Base-by-base conservation (phyloP, 2,797 vertebrate species). In the Mareca strepera region DNA sequence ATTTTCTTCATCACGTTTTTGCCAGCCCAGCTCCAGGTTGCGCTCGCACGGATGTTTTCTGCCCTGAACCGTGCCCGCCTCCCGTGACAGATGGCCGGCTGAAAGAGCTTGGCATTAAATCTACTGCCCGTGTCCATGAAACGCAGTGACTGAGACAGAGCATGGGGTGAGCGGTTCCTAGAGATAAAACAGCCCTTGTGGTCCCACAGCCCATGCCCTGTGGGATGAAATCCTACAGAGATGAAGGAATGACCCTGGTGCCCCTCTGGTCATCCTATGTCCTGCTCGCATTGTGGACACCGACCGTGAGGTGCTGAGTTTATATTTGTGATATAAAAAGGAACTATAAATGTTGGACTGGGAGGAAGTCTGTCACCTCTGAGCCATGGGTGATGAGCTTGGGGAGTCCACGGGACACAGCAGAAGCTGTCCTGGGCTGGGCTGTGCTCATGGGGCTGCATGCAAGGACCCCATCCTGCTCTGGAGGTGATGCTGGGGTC, bases 231-330 rank as follows among this genome's bases (percentile, higher is more conserved):
- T 48, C 50, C 66, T 4, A 2, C 1, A 5, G 35, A 79, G 50
- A 29, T 2, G 3, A 0, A 1, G 58, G 28, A 63, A 35, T 15
- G 23, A 83, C 6, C 26, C 50, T 1, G 8, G 50, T 28, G 50
- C 26, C 50, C 9, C 50, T 26, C 14, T 52, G 50, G 25, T 52
- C 46, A 25, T 48, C 22, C 22, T 23, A 48, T 50, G 9, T 26
- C 50, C 43, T 48, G 25, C 33, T 37, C 37, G 28, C 31, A 9
- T 58, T 21, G 3, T 7, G 15, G 53, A n/a, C 74, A 69, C 37
- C 7, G 35, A 35, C 11, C 9, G 6, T 13, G 37, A 48, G 76
- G 43, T 6, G 11, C 41, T 10, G 39, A n/a, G 29, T 76, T 92
- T 12, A 1, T 53, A 2, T 48, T 25, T 48, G 46, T 48, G 3